Base-by-base conservation (phyloP, 2,888 invertebrate species). In the Flabesymbios commensalis region DNA sequence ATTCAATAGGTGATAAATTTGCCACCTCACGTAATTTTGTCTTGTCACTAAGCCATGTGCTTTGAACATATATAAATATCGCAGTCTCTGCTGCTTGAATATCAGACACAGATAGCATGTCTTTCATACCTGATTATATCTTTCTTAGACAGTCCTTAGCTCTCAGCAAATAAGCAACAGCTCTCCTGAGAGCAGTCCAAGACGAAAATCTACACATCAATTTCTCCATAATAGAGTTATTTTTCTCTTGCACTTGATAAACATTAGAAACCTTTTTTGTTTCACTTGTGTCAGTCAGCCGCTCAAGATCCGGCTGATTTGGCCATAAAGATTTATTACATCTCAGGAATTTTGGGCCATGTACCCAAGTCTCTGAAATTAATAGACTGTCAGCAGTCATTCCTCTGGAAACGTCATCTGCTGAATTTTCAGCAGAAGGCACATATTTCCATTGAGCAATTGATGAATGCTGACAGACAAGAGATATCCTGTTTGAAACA, bases 81-180 rank as follows among this genome's bases (percentile, higher is more conserved):
- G 10, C 45, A 17, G 7, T 19, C 19, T 45, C 17, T 7, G 45
- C 10, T 7, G 14, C 22, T 10, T 7, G 7, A 7, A 45, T 17
- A 10, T 45, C 45, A 7, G 10, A 17, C 45, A 45, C 45, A 7
- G 45, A 17, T 7, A 45, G 45, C 45, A 14, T n/a, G 7, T 54
- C 45, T 51, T 14, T 7, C 17, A 7, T 54, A 7, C 10, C 45
- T 7, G 7, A 17, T 17, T 14, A 7, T 24, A 5, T 52, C 4
- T 19, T 24, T 54, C 28, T 10, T 10, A 57, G 57, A n/a, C 5
- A n/a, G 19, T 10, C n/a, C 19, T 54, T 31, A 4, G 32, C 5
- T 4, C 57, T 54, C n/a, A 57, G 33, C 5, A 57, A 7, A 54
- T 54, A 57, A 3, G 54, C 57, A 5, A 54, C 52, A 32, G 32